phyloP scores from a whole-genome alignment of 1,140 invertebrate species.

The Hypothenemus hampei region DNA sequence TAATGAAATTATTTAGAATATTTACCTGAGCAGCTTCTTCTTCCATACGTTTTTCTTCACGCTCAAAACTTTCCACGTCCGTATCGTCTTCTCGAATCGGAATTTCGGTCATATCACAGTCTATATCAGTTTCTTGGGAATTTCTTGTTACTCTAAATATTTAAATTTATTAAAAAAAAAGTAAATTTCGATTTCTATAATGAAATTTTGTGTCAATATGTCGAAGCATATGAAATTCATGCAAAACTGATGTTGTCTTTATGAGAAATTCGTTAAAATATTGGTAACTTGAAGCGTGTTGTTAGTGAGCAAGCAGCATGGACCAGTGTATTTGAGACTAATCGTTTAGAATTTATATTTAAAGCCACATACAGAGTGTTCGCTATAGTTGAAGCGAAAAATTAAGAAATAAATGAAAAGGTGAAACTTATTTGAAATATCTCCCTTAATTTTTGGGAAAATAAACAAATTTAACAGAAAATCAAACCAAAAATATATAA shows the following conservation, averaged over 20 bases:
- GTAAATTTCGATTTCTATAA: too few relatives aligned
- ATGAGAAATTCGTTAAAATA: too few relatives aligned
- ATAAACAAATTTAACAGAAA: too few relatives aligned
- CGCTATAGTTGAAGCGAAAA: neutral
- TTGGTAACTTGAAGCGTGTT: constrained; percentile 27
- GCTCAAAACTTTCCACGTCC: constrained; percentile 48
- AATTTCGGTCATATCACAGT: constrained; percentile 43
- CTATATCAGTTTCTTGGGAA: constrained; percentile 35
- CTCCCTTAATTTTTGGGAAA: neutral
- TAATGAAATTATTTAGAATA: neutral
- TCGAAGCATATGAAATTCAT: too few relatives aligned
- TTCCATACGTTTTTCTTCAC: constrained; percentile 48
- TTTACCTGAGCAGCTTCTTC: constrained; percentile 46
- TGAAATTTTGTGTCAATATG: too few relatives aligned
- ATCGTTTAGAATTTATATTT: neutral
- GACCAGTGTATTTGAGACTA: constrained; percentile 34
- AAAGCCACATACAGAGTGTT: neutral
- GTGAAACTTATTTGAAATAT: neutral
- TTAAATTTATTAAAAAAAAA: too few relatives aligned
- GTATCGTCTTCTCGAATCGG: constrained; percentile 39
- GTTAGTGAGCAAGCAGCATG: constrained; percentile 44
- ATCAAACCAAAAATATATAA: too few relatives aligned
- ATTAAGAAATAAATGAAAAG: neutral
- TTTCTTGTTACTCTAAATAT: constrained; percentile 26
- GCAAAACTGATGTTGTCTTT: too few relatives aligned